These are phyloP conservation scores for Heloderma charlesbogerti DNA, from an alignment of 2,113 vertebrate species.

Conservation along the genomic window DNA sequence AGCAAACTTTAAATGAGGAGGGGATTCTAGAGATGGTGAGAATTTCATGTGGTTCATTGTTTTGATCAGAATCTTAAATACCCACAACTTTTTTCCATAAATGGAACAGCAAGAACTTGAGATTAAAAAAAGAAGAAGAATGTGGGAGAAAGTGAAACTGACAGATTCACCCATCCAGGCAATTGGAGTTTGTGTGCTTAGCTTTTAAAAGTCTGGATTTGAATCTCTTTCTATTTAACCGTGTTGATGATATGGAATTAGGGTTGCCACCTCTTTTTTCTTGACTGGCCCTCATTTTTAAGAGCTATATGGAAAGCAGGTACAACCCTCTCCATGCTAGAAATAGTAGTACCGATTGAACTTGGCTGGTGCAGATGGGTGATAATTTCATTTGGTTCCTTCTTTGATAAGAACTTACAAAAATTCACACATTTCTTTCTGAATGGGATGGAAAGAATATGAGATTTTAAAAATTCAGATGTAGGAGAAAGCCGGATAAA, in stretches of 20 bases:
- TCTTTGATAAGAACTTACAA: too few relatives aligned
- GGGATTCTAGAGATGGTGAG: background rate
- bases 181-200: background rate
- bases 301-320: too few relatives aligned
- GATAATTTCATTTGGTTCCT: too few relatives aligned
- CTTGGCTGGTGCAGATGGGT: too few relatives aligned
- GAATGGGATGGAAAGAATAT: too few relatives aligned
- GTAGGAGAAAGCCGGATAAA: too few relatives aligned
- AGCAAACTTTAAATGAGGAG: background rate
- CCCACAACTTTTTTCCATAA: background rate
- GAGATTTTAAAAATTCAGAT: too few relatives aligned
- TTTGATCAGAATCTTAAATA: background rate
- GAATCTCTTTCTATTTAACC: background rate
- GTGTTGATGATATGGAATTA: background rate
- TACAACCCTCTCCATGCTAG: too few relatives aligned
- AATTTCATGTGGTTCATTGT: background rate
- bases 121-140: background rate
- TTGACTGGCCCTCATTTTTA: background rate
- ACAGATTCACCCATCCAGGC: background rate
- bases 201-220: background rate
- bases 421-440: too few relatives aligned
- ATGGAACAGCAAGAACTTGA: background rate
- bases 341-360: too few relatives aligned
- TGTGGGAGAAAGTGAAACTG: background rate
- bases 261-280: background rate